Conservation (phyloP, 2,113 vertebrate species). For the Vulpes vulpes region DNA sequence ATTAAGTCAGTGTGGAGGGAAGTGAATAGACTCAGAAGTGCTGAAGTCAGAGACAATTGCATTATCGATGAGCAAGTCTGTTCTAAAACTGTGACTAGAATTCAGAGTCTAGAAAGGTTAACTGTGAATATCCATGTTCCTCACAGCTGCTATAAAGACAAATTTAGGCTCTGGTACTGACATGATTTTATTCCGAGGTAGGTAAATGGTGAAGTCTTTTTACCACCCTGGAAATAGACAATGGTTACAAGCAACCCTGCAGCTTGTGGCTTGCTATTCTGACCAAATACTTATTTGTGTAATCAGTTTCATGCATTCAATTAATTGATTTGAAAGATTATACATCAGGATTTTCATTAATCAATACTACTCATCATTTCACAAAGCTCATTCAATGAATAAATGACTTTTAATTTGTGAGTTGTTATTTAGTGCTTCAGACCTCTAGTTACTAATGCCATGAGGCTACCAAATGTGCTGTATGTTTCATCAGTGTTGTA, state of each 20-base stretch:
- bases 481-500: not conserved
- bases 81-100: not conserved
- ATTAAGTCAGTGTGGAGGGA: not conserved
- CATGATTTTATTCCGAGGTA: not conserved
- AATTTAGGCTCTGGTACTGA: not conserved
- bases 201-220: not conserved
- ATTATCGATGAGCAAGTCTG: not conserved
- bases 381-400: not conserved
- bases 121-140: not conserved
- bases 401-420: conserved; percentile 2
- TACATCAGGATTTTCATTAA: not conserved
- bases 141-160: not conserved
- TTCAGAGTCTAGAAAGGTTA: not conserved
- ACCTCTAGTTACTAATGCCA: not conserved
- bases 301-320: not conserved
- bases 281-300: conserved; percentile 27
- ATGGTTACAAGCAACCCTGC: not conserved
- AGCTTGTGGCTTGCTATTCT: not conserved
- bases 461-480: not conserved
- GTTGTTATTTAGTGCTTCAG: not conserved
- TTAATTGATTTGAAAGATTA: conserved; percentile 37
- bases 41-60: not conserved
- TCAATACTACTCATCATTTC: not conserved
- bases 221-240: not conserved
- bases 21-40: not conserved